Percentiles rank a stretch among this genome's conserved stretches.
These are phyloP conservation scores for Drosophila takahashii DNA, from an alignment of 1,140 invertebrate species.

Conservation along the genomic window DNA sequence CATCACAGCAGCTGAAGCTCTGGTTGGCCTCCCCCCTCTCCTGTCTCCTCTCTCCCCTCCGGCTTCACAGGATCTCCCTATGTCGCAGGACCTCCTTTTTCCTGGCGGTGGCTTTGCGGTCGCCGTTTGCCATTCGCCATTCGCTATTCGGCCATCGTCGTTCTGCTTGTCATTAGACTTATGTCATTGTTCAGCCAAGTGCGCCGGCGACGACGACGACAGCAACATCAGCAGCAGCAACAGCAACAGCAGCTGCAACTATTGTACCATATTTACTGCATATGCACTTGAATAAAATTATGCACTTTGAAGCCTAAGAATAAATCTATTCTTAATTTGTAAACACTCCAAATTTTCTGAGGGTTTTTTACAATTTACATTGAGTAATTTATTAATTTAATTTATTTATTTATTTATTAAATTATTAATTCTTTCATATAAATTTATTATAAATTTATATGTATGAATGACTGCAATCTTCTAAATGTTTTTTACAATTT, in stretches of 20 bases:
- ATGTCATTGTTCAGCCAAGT: conserved; percentile 73
- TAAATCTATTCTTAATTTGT: too few relatives aligned
- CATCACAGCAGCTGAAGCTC: conserved; percentile 49
- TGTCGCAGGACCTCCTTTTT: conserved; percentile 5
- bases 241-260: conserved; percentile 37
- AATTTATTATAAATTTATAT: too few relatives aligned
- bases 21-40: conserved; percentile 3
- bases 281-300: background rate
- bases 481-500: too few relatives aligned
- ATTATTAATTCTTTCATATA: too few relatives aligned
- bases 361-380: too few relatives aligned
- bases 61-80: too few relatives aligned
- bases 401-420: too few relatives aligned
- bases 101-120: conserved; percentile 46
- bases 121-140: conserved; percentile 30
- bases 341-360: too few relatives aligned
- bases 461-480: too few relatives aligned
- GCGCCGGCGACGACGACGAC: conserved; percentile 43
- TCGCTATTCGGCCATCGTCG: conserved; percentile 31
- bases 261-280: conserved; percentile 54
- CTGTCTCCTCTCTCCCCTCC: too few relatives aligned
- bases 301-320: background rate
- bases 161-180: conserved; percentile 74
- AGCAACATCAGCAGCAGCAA: conserved; percentile 8
- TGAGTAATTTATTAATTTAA: too few relatives aligned